phyloP scores from a whole-genome alignment of 2,888 invertebrate genomes.

The Lycocerus yunnanus region DNA sequence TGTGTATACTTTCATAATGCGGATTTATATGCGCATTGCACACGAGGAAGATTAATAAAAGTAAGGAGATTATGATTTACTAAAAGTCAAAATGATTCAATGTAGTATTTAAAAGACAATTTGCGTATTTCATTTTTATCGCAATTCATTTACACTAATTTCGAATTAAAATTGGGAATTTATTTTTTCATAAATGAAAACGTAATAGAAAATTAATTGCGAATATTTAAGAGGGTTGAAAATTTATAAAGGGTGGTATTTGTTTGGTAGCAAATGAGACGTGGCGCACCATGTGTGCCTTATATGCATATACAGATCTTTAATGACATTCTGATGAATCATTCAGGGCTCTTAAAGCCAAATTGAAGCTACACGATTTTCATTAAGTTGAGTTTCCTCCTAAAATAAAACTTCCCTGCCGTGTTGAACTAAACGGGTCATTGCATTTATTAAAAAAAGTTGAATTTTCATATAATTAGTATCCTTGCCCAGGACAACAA shows the following conservation, averaged over 20 bases:
- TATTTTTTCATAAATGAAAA: constrained; percentile 17
- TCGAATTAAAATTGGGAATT: not conserved
- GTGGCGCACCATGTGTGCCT: constrained; percentile 29
- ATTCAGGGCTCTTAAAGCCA: constrained; percentile 22
- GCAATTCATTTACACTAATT: not conserved
- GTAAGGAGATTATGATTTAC: not conserved
- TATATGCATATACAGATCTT: constrained; percentile 29
- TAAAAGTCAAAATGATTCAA: not conserved
- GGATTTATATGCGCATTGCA: not conserved
- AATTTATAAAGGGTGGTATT: constrained; percentile 9
- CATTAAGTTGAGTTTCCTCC: constrained; percentile 10
- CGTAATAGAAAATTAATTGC: constrained; percentile 39
- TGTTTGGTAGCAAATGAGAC: constrained; percentile 22
- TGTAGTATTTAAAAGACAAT: not conserved
- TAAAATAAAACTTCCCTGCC: not conserved
- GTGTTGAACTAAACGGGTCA: not conserved
- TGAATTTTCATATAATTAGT: no score
- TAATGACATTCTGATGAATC: constrained; percentile 34
- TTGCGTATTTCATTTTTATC: not conserved
- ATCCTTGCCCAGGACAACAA: no score
- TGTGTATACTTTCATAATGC: not conserved
- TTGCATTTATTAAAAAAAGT: no score
- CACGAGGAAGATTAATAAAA: not conserved
- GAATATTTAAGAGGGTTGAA: constrained; percentile 27
- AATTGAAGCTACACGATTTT: constrained; percentile 24